phyloP scores from a whole-genome alignment of 2,113 vertebrate genomes.

The Odontesthes bonariensis region DNA sequence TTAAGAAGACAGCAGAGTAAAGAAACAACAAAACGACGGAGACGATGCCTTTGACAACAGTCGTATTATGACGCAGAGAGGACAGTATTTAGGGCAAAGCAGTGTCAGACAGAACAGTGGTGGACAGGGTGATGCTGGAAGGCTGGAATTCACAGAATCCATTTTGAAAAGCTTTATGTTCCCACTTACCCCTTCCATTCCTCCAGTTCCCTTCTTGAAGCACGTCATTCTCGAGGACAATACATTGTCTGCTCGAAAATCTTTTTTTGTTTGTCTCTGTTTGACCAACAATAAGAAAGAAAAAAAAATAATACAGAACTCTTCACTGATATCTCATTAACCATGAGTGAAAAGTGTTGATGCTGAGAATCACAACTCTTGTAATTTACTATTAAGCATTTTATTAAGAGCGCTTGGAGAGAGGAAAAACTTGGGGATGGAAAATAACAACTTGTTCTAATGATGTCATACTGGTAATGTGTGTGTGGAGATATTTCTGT shows the following conservation, averaged over 20 bases:
- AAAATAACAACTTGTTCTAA: slow-evolving; percentile 63
- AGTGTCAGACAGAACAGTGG: slow-evolving; percentile 42
- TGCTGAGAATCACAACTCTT: slow-evolving; percentile 52
- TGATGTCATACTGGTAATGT: slow-evolving; percentile 86
- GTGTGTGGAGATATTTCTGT: slow-evolving; percentile 53
- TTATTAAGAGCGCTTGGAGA: slow-evolving; percentile 43
- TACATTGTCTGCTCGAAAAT: slow-evolving; percentile 79
- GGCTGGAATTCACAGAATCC: slow-evolving; percentile 56
- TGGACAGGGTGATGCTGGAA: slow-evolving; percentile 61
- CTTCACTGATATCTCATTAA: slow-evolving; percentile 71
- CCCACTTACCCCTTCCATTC: slow-evolving; percentile 54
- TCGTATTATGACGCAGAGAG: slow-evolving; percentile 74
- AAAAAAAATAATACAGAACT: slow-evolving; percentile 49
- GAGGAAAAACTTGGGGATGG: slow-evolving; percentile 28
- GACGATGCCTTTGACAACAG: slow-evolving; percentile 62
- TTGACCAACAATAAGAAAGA: slow-evolving; percentile 78
- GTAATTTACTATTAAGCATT: slow-evolving; percentile 80
- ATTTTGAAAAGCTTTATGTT: slow-evolving; percentile 81
- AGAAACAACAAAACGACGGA: slow-evolving; percentile 61
- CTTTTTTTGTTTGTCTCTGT: slow-evolving; percentile 77
- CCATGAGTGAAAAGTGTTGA: slow-evolving; percentile 52
- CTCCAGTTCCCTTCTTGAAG: slow-evolving; percentile 53
- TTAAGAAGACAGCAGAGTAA: slow-evolving; percentile 69
- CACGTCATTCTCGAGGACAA: slow-evolving; percentile 74
- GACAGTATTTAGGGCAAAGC: slow-evolving; percentile 75